A percentile compares a stretch with the other conserved stretches of the same genome.
Conservation (phyloP, 2,113 vertebrate genomes). For the Centropristis striata region DNA sequence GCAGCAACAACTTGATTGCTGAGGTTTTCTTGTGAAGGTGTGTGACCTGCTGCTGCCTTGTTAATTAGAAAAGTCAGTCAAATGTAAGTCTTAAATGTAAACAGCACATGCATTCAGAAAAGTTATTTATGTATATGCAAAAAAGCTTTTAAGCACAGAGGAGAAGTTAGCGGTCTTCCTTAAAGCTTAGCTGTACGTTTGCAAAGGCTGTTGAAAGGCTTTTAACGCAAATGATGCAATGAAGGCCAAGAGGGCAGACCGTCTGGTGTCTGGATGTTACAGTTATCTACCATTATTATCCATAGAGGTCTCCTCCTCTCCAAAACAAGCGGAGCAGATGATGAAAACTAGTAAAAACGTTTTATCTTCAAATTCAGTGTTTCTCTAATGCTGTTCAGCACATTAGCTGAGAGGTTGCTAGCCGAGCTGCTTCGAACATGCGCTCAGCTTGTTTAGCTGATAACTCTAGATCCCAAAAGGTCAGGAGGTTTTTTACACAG, state of each 20-base stretch:
- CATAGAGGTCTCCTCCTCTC: no score
- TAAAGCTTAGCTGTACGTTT: conserved; percentile 5
- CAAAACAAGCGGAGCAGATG: no score
- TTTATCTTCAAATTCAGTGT: no score
- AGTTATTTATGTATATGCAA: not conserved
- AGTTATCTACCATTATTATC: not conserved
- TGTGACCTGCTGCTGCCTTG: conserved; percentile 20
- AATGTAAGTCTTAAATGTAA: conserved; percentile 17
- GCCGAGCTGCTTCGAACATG: no score
- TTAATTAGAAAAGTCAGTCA: conserved; percentile 37
- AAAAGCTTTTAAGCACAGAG: conserved; percentile 2
- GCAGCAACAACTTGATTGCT: conserved; percentile 41
- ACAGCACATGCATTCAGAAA: conserved; percentile 22
- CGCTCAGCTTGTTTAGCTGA: no score
- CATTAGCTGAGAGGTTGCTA: no score
- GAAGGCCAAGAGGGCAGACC: not conserved
- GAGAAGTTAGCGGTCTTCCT: not conserved
- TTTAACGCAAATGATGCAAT: conserved; percentile 4
- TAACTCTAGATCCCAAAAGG: no score
- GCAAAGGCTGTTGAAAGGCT: conserved; percentile 5
- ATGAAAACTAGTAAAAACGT: no score
- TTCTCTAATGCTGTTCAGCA: no score
- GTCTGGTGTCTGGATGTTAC: not conserved
- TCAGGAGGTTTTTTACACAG: no score
- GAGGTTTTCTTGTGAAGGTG: conserved; percentile 35